Evolutionary conservation across 2,113 vertebrate genomes (phyloP), one percentile per base, ranked within the genome.

Genomic region (Origma solitaria): DNA sequence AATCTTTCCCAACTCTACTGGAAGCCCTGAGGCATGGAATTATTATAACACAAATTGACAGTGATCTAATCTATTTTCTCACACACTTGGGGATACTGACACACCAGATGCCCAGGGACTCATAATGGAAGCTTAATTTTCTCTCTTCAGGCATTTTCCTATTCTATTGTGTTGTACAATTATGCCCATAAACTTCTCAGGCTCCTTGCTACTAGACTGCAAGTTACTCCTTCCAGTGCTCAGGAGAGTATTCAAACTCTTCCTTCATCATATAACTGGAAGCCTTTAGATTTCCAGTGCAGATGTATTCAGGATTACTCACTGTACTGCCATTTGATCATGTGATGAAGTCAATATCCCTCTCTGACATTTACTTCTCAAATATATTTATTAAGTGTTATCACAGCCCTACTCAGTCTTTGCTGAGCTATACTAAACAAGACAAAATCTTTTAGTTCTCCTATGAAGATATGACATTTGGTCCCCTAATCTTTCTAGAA

Each of bases 321-420:
- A 92, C 75, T 65, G 57, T 90, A 76, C 85, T 90, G 58, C 57
- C 82, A 88, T 85, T 87, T 61, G 66, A 92, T 90, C 88, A 80
- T 82, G 75, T 95, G 88, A 82, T 82, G n/a, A 93, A 94, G 92
- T 88, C 95, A 93, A 77, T 95, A 94, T 86, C 50, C 64, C 78
- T 65, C 75, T 90, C 90, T 95, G 95, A 96, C 85, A 94, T 96
- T 96, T 96, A 88, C 88, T 94, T 94, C 71, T 93, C 82, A 90
- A 95, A 90, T 72, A 76, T 75, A 96, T 95, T 94, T 90, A 93
- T 92, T 53, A 87, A 87, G 82, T 80, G 31, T 75, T 86, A 73
- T 68, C 66, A 88, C 8, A 31, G 40, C 23, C 73, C 57, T 8
- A 8, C 51, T 93, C 54, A 82, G 50, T 73, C 92, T 87, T 90